Conservation (phyloP, 2,888 invertebrate genomes). For the Drosophila flavopinicola region DNA sequence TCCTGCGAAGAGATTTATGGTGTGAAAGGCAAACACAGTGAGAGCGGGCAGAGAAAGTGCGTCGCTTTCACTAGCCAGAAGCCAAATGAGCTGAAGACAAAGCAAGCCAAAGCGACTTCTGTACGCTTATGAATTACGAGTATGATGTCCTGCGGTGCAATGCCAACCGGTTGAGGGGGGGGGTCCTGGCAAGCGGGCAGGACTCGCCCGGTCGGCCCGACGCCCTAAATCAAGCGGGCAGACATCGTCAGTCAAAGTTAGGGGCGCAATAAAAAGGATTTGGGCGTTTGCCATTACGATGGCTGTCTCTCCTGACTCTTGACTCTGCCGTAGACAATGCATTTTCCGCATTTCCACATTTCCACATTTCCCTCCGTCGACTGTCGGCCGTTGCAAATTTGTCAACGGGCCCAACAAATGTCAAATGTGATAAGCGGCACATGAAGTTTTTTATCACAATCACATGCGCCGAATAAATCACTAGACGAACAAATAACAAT, state of each 20-base stretch:
- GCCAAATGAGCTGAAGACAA: constrained; percentile 54
- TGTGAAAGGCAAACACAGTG: constrained; percentile 71
- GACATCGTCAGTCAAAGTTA: constrained; percentile 45
- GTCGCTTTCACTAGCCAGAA: constrained; percentile 31
- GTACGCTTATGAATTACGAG: constrained; percentile 53
- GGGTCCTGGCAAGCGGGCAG: too few relatives aligned
- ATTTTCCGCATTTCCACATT: constrained; percentile 36
- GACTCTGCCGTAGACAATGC: constrained; percentile 27
- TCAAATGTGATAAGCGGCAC: constrained; percentile 71
- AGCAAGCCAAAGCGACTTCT: constrained; percentile 21
- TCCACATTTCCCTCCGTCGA: constrained; percentile 26
- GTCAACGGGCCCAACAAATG: constrained; percentile 69
- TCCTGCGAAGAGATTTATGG: constrained; percentile 64
- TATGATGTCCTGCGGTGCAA: constrained; percentile 57
- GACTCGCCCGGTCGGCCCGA: constrained; percentile 1
- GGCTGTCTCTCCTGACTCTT: constrained; percentile 21
- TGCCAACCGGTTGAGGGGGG: constrained; percentile 49
- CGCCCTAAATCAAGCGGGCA: constrained; percentile 50
- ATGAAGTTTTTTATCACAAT: constrained; percentile 69
- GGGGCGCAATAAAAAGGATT: constrained; percentile 56
- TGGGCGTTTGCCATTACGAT: neutral
- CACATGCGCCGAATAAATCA: constrained; percentile 66
- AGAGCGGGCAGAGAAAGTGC: constrained; percentile 48
- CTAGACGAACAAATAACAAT: constrained; percentile 18
- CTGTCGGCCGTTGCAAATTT: constrained; percentile 65